These are phyloP conservation scores for Drosophila niveifrons DNA, from an alignment of 2,888 invertebrate genomes.

Conservation along the genomic window DNA sequence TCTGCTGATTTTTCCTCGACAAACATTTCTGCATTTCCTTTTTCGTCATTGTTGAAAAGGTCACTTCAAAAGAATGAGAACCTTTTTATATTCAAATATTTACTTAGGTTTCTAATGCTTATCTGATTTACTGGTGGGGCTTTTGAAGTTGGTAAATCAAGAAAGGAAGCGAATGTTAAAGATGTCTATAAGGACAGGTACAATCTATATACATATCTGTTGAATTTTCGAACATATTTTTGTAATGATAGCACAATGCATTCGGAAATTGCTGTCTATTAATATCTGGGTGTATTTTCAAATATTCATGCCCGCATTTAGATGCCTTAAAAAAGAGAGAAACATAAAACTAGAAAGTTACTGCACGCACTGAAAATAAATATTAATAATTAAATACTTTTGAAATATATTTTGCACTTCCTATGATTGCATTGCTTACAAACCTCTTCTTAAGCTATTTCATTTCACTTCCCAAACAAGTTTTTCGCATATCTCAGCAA, in stretches of 20 bases:
- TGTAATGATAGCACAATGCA: not conserved
- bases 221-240: not conserved
- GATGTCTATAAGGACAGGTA: not conserved
- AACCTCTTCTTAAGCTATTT: not conserved
- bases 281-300: not conserved
- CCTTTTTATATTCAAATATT: not conserved
- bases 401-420: not conserved
- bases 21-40: not conserved
- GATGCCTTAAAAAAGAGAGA: not conserved
- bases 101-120: not conserved
- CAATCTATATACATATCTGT: not conserved
- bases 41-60: not conserved
- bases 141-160: not conserved
- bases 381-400: not conserved
- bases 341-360: not conserved
- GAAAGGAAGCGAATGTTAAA: not conserved
- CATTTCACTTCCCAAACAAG: conserved; percentile 1
- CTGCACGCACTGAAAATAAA: not conserved
- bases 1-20: not conserved
- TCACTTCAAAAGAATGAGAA: not conserved
- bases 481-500: not conserved
- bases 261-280: not conserved
- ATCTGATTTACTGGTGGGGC: not conserved
- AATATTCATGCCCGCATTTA: not conserved
- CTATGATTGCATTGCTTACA: not conserved